These are phyloP conservation scores for Prunella himalayana DNA, from an alignment of 2,113 vertebrate species.

Conservation along the genomic window DNA sequence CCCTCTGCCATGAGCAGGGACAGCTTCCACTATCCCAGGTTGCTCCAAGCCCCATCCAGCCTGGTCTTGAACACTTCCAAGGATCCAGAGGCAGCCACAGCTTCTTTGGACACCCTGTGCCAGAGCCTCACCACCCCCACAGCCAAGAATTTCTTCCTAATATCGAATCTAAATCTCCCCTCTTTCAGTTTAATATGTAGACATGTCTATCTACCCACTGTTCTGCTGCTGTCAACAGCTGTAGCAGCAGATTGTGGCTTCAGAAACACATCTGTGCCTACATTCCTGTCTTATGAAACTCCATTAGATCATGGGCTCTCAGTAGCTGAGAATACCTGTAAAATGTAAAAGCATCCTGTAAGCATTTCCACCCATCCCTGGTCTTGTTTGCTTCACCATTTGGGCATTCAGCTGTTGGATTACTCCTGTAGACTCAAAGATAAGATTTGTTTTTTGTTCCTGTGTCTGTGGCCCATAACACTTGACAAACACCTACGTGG, in stretches of 20 bases:
- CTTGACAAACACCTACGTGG: not conserved
- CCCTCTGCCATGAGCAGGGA: not conserved
- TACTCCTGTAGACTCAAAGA: not conserved
- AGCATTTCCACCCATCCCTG: not conserved
- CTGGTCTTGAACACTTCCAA: not conserved
- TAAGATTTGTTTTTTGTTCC: not conserved
- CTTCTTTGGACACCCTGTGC: not conserved
- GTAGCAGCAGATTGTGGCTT: not conserved
- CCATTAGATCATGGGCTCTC: not conserved
- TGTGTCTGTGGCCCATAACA: not conserved
- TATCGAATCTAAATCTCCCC: not conserved
- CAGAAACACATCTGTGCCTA: not conserved
- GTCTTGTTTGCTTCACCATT: not conserved
- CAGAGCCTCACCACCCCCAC: not conserved
- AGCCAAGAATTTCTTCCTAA: not conserved
- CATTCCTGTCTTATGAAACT: not conserved
- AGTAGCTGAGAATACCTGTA: not conserved
- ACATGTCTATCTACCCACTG: not conserved
- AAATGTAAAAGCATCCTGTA: not conserved
- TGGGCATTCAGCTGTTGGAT: not conserved
- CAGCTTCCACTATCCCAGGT: rapidly evolving
- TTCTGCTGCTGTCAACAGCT: not conserved
- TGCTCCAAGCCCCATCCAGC: not conserved
- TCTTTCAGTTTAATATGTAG: not conserved
- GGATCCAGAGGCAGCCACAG: not conserved